phyloP scores from a whole-genome alignment of 2,888 invertebrate species.

The Synanthedon myopaeformis region DNA sequence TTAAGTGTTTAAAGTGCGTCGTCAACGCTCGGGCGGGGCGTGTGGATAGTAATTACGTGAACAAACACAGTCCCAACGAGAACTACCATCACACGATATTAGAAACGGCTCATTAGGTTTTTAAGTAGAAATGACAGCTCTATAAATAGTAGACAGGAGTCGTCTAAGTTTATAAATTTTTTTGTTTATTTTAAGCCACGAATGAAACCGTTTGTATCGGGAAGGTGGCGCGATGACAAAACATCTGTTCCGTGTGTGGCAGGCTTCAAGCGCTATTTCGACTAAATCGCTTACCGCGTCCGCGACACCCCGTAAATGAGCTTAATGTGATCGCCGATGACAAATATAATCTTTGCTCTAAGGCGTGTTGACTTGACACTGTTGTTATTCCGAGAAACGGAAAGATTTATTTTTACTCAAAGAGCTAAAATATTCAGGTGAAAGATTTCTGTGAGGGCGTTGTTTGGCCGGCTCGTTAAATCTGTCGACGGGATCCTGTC shows the following conservation, averaged over 20 bases:
- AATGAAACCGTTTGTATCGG: constrained; percentile 34
- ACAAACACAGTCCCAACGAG: constrained; percentile 50
- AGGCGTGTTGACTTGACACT: constrained; percentile 60
- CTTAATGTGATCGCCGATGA: constrained; percentile 58
- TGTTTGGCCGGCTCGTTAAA: constrained; percentile 56
- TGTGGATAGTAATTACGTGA: constrained; percentile 48
- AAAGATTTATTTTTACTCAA: constrained; percentile 66
- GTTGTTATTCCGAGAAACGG: constrained; percentile 65
- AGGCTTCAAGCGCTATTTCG: constrained; percentile 32
- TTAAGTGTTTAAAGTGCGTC: constrained; percentile 6
- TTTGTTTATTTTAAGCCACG: constrained; percentile 44
- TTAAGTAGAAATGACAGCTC: constrained; percentile 62
- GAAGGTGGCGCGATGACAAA: constrained; percentile 37
- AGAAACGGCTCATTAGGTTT: constrained; percentile 65
- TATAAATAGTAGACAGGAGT: constrained; percentile 48
- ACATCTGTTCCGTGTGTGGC: constrained; percentile 51
- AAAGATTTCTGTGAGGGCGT: constrained; percentile 61
- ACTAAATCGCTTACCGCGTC: constrained; percentile 52
- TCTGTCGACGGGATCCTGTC: constrained; percentile 46
- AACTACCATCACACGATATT: constrained; percentile 47
- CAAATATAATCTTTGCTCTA: constrained; percentile 67
- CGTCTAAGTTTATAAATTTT: constrained; percentile 35
- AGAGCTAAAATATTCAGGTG: constrained; percentile 67
- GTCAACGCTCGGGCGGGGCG: constrained; percentile 15
- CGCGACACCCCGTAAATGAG: constrained; percentile 52